phyloP scores from a whole-genome alignment of 64 coral and sea anemone genomes.

The Anthopleura sola region DNA sequence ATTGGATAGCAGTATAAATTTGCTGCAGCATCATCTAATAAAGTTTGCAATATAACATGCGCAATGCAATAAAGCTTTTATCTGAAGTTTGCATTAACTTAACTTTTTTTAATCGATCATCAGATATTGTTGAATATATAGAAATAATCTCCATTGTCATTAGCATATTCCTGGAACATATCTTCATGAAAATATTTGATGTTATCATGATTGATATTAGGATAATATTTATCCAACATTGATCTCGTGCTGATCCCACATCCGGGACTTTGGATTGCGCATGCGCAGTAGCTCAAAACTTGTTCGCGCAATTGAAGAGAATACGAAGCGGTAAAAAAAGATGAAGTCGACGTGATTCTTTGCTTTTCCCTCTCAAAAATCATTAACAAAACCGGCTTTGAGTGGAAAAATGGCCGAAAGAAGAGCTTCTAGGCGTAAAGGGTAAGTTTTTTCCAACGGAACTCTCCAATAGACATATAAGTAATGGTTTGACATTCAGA shows the following conservation, averaged over 20 bases:
- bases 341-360: constrained; percentile 6
- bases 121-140: neutral
- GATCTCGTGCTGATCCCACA: constrained; percentile 4
- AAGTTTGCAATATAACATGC: too few species aligned
- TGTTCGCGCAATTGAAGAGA: neutral
- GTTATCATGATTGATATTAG: constrained; percentile 13
- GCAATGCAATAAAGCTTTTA: too few species aligned
- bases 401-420: constrained; percentile 3
- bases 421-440: constrained; percentile 11
- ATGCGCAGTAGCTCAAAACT: neutral
- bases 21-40: too few species aligned
- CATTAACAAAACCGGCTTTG: neutral
- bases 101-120: neutral
- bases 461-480: neutral
- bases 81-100: too few species aligned
- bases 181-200: neutral
- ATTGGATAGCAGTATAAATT: too few species aligned
- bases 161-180: neutral
- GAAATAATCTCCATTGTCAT: neutral
- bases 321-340: constrained; percentile 1
- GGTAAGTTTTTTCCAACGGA: constrained; percentile 15
- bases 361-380: neutral
- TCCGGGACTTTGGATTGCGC: constrained; percentile 31
- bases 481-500: constrained; percentile 18
- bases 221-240: constrained; percentile 24